Percentiles rank a stretch among this genome's conserved stretches.
Conservation (phyloP, 2,113 vertebrate species). For the Anoura caudifer region DNA sequence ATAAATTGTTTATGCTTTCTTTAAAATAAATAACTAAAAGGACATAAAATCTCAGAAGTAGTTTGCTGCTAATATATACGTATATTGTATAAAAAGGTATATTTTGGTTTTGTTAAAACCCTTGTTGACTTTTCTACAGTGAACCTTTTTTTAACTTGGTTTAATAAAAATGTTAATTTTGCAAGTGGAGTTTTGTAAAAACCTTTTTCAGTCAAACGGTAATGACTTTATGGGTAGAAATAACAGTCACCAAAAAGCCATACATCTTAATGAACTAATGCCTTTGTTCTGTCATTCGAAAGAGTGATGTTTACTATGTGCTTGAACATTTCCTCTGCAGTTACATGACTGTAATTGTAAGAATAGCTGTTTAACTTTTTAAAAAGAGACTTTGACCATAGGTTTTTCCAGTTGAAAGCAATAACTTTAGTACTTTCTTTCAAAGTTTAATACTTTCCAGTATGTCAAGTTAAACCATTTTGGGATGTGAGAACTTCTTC, state of each 20-base stretch:
- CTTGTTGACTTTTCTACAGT: slow-evolving; percentile 74
- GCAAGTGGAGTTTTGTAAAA: slow-evolving; percentile 70
- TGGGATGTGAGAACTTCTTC: slow-evolving; percentile 36
- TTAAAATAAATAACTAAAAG: slow-evolving; percentile 56
- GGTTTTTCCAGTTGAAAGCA: slow-evolving; percentile 61
- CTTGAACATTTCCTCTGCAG: slow-evolving; percentile 43
- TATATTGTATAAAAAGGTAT: slow-evolving; percentile 71
- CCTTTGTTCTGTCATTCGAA: slow-evolving; percentile 42
- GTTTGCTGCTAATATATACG: slow-evolving; percentile 72
- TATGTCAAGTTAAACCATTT: slow-evolving; percentile 43
- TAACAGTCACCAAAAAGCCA: slow-evolving; percentile 64
- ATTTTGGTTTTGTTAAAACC: slow-evolving; percentile 74
- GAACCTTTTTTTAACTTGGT: slow-evolving; percentile 77
- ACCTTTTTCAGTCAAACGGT: slow-evolving; percentile 56
- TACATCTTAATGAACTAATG: slow-evolving; percentile 46
- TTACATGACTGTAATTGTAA: slow-evolving; percentile 53
- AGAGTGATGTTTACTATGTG: slow-evolving; percentile 51
- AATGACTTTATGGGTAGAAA: slow-evolving; percentile 61
- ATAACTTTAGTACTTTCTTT: slow-evolving; percentile 58
- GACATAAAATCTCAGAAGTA: slow-evolving; percentile 62
- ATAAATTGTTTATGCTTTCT: slow-evolving; percentile 57
- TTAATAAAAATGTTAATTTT: slow-evolving; percentile 76
- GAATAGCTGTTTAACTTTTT: slow-evolving; percentile 42
- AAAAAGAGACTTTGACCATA: not conserved
- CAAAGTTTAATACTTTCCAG: slow-evolving; percentile 20